These are phyloP conservation scores for Pollicipes pollicipes DNA, from an alignment of 1,140 invertebrate species.

Conservation along the genomic window DNA sequence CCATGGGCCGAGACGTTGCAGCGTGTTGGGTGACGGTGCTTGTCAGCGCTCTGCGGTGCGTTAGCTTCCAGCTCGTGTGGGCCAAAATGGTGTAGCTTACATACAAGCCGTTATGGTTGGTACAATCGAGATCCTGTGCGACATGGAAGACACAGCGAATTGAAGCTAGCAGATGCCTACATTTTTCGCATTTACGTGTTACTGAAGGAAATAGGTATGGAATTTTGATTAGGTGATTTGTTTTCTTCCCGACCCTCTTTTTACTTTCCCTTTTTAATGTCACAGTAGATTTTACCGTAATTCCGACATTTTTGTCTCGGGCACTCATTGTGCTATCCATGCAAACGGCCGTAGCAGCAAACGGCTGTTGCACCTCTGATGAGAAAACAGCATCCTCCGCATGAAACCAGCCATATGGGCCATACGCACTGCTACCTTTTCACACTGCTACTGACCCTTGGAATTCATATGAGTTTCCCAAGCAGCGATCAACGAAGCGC, in stretches of 20 bases:
- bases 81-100: too few relatives aligned
- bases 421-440: conserved; percentile 42
- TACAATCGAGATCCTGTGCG: conserved; percentile 45
- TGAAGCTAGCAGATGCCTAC: conserved; percentile 44
- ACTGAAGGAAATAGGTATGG: too few relatives aligned
- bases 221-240: too few relatives aligned
- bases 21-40: conserved; percentile 37
- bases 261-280: too few relatives aligned
- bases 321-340: conserved; percentile 41
- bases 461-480: conserved; percentile 27
- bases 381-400: too few relatives aligned
- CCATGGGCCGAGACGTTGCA: too few relatives aligned
- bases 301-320: too few relatives aligned
- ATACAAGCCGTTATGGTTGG: too few relatives aligned
- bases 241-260: too few relatives aligned
- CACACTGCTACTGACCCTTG: conserved; percentile 34
- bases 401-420: conserved; percentile 13
- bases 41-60: conserved; percentile 43
- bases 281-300: too few relatives aligned
- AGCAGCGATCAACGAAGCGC: conserved; percentile 10
- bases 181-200: too few relatives aligned
- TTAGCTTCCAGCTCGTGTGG: conserved; percentile 37
- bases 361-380: conserved; percentile 14
- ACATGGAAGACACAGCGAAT: conserved; percentile 52
- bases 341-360: conserved; percentile 22